Evolutionary conservation across 2,888 invertebrate genomes (phyloP), one percentile per base, ranked within the genome.

Genomic region (Cordylochernes scorpioides): DNA sequence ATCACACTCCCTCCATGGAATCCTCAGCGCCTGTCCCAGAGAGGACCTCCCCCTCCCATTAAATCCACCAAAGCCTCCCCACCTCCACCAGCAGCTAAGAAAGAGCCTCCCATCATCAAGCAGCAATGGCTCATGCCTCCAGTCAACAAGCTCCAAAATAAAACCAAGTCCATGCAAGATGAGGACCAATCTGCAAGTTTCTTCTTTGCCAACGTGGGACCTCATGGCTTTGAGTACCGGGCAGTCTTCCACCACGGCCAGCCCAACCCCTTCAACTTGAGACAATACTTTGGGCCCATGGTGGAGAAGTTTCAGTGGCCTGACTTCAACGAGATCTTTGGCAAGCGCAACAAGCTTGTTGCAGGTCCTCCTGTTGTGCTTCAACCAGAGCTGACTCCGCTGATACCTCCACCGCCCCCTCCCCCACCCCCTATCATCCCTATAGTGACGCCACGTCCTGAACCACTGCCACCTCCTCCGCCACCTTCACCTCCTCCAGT

Each of bases 121-220:
- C n/a, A 24, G 14, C 24, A 24, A 24, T 14, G 24, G 24, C 24
- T 4, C 24, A 24, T 13, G 24, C 24, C 13, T 12, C 14, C 5
- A 12, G 14, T 13, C 24, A 14, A 6, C 24, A 24, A 24, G 24
- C 14, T 24, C 24, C 12, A 24, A 12, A 24, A 24, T 13, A 13
- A 4, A 6, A 13, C 12, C 6, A 12, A 5, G 14, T 4, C 6
- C 12, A 24, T n/a, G n/a, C n/a, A n/a, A n/a, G n/a, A n/a, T n/a
- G 13, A 16, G 15, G 9, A 27, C 27, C 15, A 18, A 26, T 30
- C 25, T 5, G 31, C 39, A 15, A 35, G 32, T 2, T 39, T 38
- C 24, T 39, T 38, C 18, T 39, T 39, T 31, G 33, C 39, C 3
- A 39, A 39, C 27, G 30, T 39, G 7, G 39, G 38, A 19, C 39